These are phyloP conservation scores for Brachionus manjavacas DNA, from an alignment of 1,140 invertebrate species.

Conservation along the genomic window DNA sequence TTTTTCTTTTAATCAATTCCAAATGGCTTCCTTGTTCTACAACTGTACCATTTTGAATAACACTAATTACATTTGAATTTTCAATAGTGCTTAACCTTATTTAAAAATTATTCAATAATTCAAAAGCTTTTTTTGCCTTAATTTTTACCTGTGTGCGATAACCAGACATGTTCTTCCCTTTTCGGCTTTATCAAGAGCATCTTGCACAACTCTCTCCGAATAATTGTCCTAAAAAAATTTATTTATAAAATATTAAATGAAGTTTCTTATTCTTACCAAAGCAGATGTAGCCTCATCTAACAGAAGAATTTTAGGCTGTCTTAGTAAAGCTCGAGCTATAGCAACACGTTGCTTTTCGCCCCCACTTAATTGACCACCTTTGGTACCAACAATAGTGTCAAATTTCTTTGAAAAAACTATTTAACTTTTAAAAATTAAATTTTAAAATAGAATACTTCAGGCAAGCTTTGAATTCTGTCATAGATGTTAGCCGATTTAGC, in stretches of 20 bases:
- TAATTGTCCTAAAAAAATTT: slow-evolving; percentile 64
- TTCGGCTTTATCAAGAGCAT: slow-evolving; percentile 53
- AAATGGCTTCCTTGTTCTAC: background rate
- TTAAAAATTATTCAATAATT: background rate
- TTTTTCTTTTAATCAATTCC: background rate
- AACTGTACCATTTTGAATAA: slow-evolving; percentile 11
- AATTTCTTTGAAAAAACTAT: slow-evolving; percentile 45
- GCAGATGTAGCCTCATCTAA: slow-evolving; percentile 85
- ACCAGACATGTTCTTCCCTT: slow-evolving; percentile 58
- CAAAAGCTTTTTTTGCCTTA: background rate
- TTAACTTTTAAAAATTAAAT: background rate
- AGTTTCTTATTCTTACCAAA: slow-evolving; percentile 57
- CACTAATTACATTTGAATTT: slow-evolving; percentile 37
- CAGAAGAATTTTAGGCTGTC: slow-evolving; percentile 70
- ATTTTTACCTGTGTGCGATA: slow-evolving; percentile 55
- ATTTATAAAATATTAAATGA: background rate
- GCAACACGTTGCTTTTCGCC: slow-evolving; percentile 56
- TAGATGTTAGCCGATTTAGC: slow-evolving; percentile 81
- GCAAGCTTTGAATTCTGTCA: slow-evolving; percentile 66
- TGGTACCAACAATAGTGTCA: slow-evolving; percentile 53
- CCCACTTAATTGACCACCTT: slow-evolving; percentile 53
- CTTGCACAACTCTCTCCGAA: slow-evolving; percentile 66
- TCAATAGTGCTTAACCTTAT: slow-evolving; percentile 25
- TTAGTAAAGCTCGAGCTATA: slow-evolving; percentile 54
- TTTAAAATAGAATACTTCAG: slow-evolving; percentile 46